Evolutionary conservation across 2,113 vertebrate species (phyloP).

Genomic region (Pungitius pungitius): DNA sequence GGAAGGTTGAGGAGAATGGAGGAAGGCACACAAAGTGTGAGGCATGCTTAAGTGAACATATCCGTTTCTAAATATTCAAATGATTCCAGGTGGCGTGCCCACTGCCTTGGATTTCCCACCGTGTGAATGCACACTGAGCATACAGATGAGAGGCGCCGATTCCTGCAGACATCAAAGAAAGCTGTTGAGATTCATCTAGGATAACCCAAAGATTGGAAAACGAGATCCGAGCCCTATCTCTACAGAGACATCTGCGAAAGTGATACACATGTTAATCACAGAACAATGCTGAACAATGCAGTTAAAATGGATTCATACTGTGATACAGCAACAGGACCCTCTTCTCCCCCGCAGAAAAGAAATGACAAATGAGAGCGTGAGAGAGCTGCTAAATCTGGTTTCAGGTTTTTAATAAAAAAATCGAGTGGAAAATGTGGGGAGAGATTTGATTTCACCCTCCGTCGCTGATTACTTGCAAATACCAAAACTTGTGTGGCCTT

Average conservation of each 20-base stretch:
- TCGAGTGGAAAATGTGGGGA: conserved; percentile 32
- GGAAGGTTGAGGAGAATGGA: conserved; percentile 12
- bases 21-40: conserved; percentile 38
- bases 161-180: conserved; percentile 55
- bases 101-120: conserved; percentile 14
- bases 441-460: conserved; percentile 41
- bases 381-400: conserved; percentile 26
- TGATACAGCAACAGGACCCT: conserved; percentile 58
- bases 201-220: conserved; percentile 16
- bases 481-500: conserved; percentile 45
- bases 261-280: conserved; percentile 45
- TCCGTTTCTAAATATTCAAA: conserved; percentile 38
- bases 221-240: conserved; percentile 30
- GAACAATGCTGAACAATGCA: conserved; percentile 70
- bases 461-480: conserved; percentile 40
- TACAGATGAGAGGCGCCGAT: conserved; percentile 42
- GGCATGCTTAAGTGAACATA: conserved; percentile 21
- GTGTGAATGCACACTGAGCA: conserved; percentile 23
- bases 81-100: conserved; percentile 43
- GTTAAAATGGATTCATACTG: conserved; percentile 37
- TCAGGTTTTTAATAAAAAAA: conserved; percentile 55
- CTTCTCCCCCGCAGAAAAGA: conserved; percentile 13
- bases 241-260: conserved; percentile 14
- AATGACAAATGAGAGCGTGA: background rate
- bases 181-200: conserved; percentile 31